Base-by-base conservation (phyloP, 2,797 vertebrate species). In the Sciaenops ocellatus region DNA sequence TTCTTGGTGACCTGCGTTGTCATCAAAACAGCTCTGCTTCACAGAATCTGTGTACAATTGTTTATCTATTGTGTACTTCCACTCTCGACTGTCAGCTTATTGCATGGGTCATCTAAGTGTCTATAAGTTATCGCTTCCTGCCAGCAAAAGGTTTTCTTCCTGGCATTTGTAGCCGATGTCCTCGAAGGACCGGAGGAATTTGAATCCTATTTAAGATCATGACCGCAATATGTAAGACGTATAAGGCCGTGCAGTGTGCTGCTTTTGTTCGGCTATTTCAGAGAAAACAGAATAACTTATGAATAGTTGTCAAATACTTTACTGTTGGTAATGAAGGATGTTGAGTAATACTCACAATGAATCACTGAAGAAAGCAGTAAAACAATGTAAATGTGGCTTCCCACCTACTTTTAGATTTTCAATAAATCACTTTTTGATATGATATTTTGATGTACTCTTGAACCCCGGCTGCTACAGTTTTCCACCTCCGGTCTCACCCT, bases 61-160 rank as follows among this genome's bases (percentile, higher is more conserved):
- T 65, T 46, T 62, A 30, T 76, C 46, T 60, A 13, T 66, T 69
- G 63, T 80, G 66, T 41, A n/a, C 55, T 56, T 61, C 18, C 28
- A 41, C 11, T 20, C n/a, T 41, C 30, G 15, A 3, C 20, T 69
- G 74, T 83, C 74, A 65, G 38, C 76, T 74, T 44, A 48, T 73
- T 79, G 64, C 64, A 56, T 57, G 13, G 56, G 65, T 83, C 83
- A 73, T 46, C 55, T 62, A 20, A 17, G 13, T 28, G n/a, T 69
- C 20, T 52, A 10, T 56, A 70, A 76, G 38, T 85, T 81, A 79
- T 85, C 75, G 52, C 77, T 89, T 89, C 82, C 85, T 22, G 28
- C 5, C 9, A 57, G 52, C 34, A 80, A 78, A 68, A 18, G 48
- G n/a, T 78, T 69, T 76, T 30, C 13, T 65, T 68, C 50, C 26